Evolutionary conservation across 2,797 vertebrate species (phyloP), one percentile per base, ranked within the genome.

Genomic region (Varecia variegata): DNA sequence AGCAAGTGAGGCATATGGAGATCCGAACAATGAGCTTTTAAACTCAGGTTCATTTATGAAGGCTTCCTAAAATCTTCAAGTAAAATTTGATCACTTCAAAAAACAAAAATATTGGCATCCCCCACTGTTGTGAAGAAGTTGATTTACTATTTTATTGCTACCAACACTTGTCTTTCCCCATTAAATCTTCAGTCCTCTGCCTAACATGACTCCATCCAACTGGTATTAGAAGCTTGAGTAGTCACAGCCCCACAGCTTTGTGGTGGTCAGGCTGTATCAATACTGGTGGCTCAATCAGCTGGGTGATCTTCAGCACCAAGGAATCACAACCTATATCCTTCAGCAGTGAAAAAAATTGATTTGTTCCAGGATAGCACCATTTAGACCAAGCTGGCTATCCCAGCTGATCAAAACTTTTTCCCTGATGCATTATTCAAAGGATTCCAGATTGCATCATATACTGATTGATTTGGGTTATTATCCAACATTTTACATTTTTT

Each of bases 201-300:
- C 47, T 40, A 70, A 32, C 0, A 11, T 43, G 77, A 54, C 12
- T 90, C 50, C 74, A 23, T 40, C 3, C 30, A 45, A 12, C 11
- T 11, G 25, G 32, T 47, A 17, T 43, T 25, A 32, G 32, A 73
- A 45, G 14, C 20, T 56, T 17, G 52, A 35, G 21, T 43, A 14
- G 27, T 38, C 1, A 3, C 7, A 60, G 25, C 9, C 7, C 35
- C 32, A 32, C 1, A 23, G 50, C 35, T 52, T 40, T 12, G 0
- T 23, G 52, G 45, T 9, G 35, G 4, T 23, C 25, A 5, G 7
- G 2, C 15, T n/a, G 0, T 79, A 43, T 54, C 47, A 73, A 0
- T 30, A 27, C 21, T 32, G 7, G 32, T 0, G 9, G 21, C 10
- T 77, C 30, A 30, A 9, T 45, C 35, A 73, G 6, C 6, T 38